Evolutionary conservation across 2,888 invertebrate genomes (phyloP), one percentile per base, ranked within the genome.

Genomic region (Apoda limacodes): DNA sequence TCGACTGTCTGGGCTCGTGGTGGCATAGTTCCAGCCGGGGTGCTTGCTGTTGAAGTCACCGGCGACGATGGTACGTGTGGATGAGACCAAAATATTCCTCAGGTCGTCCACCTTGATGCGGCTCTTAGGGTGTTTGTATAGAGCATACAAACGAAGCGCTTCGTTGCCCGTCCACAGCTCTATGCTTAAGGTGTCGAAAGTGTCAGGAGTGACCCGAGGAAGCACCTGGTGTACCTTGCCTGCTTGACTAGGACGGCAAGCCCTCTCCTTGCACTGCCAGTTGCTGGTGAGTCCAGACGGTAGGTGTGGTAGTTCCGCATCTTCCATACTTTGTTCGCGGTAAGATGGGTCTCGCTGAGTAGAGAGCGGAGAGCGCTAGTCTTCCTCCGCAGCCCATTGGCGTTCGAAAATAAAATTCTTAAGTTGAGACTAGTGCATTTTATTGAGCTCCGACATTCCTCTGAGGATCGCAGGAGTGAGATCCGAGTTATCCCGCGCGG

Each of bases 41-140:
- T 29, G 22, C 9, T 29, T 34, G 13, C 25, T 14, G 25, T 34
- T 34, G n/a, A 25, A 22, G 22, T 34, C 29, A 5, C 30, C 34
- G 5, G 34, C 30, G 5, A 29, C 5, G 13, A 28, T 14, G 2
- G 33, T 33, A 3, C 11, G 9, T 4, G 20, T 11, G 4, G 35
- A 15, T 22, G 12, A 20, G 9, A 31, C 4, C 9, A 35, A 23
- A 6, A 9, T n/a, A 13, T 23, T 25, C n/a, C n/a, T n/a, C n/a
- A 30, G 9, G 3, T 34, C 25, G 17, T 17, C 17, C 17, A 17
- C 5, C 17, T 17, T 5, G 17, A 17, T 5, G 5, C 17, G 5
- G 7, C 7, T 5, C 17, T 7, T 5, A 5, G 17, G 17, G 5
- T 5, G 17, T 7, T 17, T 17, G 17, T 17, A 17, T 7, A 17